These are phyloP conservation scores for Microctonus hyperodae DNA, from an alignment of 2,888 invertebrate genomes.

Conservation along the genomic window DNA sequence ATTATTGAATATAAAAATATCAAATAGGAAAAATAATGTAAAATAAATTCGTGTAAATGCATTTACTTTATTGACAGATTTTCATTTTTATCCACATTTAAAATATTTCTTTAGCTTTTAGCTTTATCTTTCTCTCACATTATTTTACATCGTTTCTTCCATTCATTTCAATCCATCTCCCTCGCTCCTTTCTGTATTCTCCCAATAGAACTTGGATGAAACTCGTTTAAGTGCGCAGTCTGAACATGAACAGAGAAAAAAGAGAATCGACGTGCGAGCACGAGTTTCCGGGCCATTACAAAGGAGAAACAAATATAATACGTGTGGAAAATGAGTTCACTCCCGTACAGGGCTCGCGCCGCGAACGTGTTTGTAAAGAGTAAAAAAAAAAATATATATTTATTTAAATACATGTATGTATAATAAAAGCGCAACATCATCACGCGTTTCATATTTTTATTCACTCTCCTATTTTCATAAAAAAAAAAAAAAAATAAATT, in stretches of 20 bases:
- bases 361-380: conserved; percentile 5
- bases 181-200: not conserved
- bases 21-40: not conserved
- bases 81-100: conserved; percentile 3
- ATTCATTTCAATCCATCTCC: conserved; percentile 5
- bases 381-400: not conserved
- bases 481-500: not conserved
- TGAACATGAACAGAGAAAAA: conserved; percentile 18
- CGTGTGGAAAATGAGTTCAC: conserved; percentile 15
- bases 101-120: not conserved
- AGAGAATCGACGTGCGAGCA: conserved; percentile 20
- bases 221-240: conserved; percentile 22
- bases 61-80: not conserved
- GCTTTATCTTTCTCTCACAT: not conserved
- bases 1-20: not conserved
- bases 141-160: not conserved
- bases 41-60: not conserved
- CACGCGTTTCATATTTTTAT: not conserved
- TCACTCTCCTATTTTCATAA: not conserved
- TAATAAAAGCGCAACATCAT: conserved; percentile 1
- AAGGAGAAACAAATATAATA: conserved; percentile 27
- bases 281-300: conserved; percentile 21
- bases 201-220: not conserved
- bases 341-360: not conserved
- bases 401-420: not conserved